Percentiles rank a stretch among this genome's conserved stretches.
Evolutionary conservation across 2,888 invertebrate species (phyloP).

Genomic region (Patella pellucida): DNA sequence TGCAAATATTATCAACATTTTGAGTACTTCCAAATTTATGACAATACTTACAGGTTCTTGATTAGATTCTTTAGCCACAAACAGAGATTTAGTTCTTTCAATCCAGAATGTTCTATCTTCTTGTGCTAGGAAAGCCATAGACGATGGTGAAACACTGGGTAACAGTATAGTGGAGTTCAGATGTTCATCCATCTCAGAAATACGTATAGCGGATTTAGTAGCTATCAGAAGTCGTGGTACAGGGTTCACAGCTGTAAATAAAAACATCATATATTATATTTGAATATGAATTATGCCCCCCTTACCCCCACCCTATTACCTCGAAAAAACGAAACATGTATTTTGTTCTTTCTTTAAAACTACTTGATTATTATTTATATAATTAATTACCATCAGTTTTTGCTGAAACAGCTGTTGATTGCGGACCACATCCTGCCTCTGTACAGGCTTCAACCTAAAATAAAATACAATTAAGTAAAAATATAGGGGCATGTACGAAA

Average conservation of each 20-base stretch:
- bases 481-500: too few relatives aligned
- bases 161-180: conserved; percentile 43
- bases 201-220: conserved; percentile 59
- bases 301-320: too few relatives aligned
- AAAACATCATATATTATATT: neutral
- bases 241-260: conserved; percentile 77
- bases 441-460: conserved; percentile 84
- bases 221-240: conserved; percentile 85
- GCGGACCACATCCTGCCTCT: conserved; percentile 81
- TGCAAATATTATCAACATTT: conserved; percentile 10
- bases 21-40: neutral
- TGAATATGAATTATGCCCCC: too few relatives aligned
- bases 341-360: too few relatives aligned
- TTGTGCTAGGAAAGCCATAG: conserved; percentile 79
- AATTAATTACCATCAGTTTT: conserved; percentile 75
- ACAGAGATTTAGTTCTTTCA: conserved; percentile 75
- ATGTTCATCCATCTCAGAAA: conserved; percentile 54
- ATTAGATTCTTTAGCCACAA: conserved; percentile 24
- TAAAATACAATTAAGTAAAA: neutral
- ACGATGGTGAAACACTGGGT: conserved; percentile 69
- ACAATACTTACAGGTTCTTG: conserved; percentile 19
- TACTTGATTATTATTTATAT: too few relatives aligned
- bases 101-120: conserved; percentile 87
- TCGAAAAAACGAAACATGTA: too few relatives aligned
- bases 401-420: conserved; percentile 78